Percentiles rank a stretch among this genome's conserved stretches.
phyloP scores from a whole-genome alignment of 2,888 invertebrate species.

The Rhyacophila evoluta region DNA sequence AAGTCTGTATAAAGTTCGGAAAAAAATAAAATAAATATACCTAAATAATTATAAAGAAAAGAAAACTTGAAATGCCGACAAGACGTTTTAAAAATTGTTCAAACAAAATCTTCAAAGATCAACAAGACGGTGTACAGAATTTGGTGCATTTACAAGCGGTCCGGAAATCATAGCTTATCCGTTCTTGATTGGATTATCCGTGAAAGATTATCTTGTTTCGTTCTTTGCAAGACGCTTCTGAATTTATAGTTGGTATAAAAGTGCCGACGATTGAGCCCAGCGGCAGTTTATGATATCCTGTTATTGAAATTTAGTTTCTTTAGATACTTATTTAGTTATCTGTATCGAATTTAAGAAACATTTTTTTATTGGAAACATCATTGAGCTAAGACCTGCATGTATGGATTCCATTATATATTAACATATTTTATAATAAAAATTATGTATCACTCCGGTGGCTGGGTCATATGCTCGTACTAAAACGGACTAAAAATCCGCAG shows the following conservation, averaged over 20 bases:
- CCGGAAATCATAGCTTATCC: conserved; percentile 48
- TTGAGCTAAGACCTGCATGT: no score
- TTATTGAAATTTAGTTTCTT: not conserved
- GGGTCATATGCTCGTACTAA: no score
- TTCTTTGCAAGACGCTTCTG: not conserved
- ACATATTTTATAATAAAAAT: no score
- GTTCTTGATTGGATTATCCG: conserved; percentile 40
- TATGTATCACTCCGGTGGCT: no score
- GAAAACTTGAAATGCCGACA: not conserved
- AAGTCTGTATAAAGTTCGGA: no score
- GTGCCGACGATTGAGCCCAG: not conserved
- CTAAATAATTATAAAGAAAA: no score
- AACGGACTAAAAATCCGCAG: no score
- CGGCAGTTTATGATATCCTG: not conserved
- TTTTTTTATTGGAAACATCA: no score
- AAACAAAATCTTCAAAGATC: conserved; percentile 12
- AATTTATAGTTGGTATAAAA: not conserved
- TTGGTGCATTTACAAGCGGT: not conserved
- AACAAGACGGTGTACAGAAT: not conserved
- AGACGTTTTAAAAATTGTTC: not conserved
- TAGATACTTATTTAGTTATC: no score
- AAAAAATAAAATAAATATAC: no score
- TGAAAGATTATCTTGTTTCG: conserved; percentile 20
- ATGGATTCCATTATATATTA: no score
- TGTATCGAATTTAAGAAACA: no score